Evolutionary conservation across 2,888 invertebrate genomes (phyloP), one percentile per base, ranked within the genome.

Genomic region (Globia sparganii): DNA sequence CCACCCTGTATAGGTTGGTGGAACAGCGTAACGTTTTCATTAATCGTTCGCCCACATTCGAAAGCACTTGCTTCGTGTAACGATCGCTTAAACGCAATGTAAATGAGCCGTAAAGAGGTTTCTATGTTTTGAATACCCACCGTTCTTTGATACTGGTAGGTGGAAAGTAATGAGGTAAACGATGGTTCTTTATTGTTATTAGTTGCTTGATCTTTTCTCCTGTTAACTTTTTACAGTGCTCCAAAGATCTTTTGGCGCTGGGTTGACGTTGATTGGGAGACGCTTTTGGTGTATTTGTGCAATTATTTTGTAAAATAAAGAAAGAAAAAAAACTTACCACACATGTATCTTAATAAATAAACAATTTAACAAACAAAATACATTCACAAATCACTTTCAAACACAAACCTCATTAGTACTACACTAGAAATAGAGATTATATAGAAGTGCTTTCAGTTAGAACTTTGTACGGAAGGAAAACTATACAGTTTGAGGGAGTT

Each of bases 1-100:
- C n/a, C n/a, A n/a, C n/a, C n/a, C n/a, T n/a, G n/a, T n/a, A 86
- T 80, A 56, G 76, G 70, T 80, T 28, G 79, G 80, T 82, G 76
- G 67, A 81, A 77, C 62, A 61, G 65, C n/a, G 74, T 76, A 82
- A 79, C 82, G 66, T 84, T 86, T 86, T 82, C 86, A 86, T 86
- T 86, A 86, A 86, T 86, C 84, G 86, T 82, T 80, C 21, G 59
- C 76, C 86, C 75, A 83, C 83, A 83, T 83, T 83, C 53, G 72
- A 70, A 72, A 83, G 83, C 72, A 70, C 53, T 75, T 75, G 79
- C 34, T 67, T 28, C 43, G 34, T 56, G 78, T 67, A 79, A 83
- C 79, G 83, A 83, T 72, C 79, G 80, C 83, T 79, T 75, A 72
- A 83, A 79, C 83, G 83, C 83, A 66, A 75, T 83, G 80, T 75